Percentiles rank a stretch among this genome's conserved stretches.
These are phyloP conservation scores for Otus scops DNA, from an alignment of 2,797 vertebrate species.

Conservation along the genomic window DNA sequence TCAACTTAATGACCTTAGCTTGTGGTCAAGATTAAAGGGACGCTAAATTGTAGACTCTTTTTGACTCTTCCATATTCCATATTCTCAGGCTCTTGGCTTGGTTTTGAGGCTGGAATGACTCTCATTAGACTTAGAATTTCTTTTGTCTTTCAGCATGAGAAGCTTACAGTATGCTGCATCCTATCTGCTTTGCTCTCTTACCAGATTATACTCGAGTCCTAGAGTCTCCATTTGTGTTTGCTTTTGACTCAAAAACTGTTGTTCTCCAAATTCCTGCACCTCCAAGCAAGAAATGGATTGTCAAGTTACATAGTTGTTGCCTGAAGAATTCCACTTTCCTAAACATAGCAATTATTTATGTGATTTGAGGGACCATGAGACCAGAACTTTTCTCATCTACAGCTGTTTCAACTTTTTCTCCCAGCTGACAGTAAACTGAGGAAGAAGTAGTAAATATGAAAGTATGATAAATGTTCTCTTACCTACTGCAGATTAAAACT, in stretches of 20 bases:
- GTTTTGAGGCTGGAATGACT: neutral
- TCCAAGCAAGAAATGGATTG: slow-evolving; percentile 19
- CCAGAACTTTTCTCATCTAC: neutral
- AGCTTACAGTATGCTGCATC: neutral
- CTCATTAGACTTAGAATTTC: neutral
- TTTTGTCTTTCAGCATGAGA: neutral
- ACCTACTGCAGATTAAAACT: neutral
- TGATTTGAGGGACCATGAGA: neutral
- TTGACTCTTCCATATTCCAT: neutral
- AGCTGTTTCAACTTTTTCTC: neutral
- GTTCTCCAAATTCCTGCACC: neutral
- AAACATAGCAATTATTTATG: neutral
- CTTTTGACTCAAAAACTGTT: neutral
- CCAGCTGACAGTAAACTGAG: neutral
- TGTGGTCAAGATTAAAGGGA: neutral
- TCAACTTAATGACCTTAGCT: neutral
- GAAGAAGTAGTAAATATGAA: neutral
- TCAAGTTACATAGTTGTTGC: neutral
- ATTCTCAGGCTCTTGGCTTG: neutral
- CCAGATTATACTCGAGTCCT: neutral
- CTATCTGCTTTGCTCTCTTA: neutral
- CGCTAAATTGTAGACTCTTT: neutral
- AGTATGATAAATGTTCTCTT: neutral
- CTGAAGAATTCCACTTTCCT: slow-evolving; percentile 13
- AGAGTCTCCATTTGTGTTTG: neutral